Base-by-base conservation (phyloP, 2,888 invertebrate genomes). In the Mechanitis mazaeus region DNA sequence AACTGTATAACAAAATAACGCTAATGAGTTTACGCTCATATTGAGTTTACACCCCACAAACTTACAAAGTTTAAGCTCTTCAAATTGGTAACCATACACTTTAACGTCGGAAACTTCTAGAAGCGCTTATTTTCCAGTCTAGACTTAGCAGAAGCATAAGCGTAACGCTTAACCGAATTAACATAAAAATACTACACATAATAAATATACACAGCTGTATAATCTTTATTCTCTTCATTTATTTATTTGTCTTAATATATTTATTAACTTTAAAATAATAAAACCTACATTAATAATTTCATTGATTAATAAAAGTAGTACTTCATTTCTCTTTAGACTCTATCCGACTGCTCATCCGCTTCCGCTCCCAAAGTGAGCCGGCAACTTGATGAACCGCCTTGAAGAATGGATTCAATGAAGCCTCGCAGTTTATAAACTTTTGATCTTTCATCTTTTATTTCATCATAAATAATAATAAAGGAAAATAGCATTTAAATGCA, bases 31-130 rank as follows among this genome's bases (percentile, higher is more conserved):
- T 45, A 62, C 50, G 20, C 60, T 63, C 67, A 61, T 68, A 65
- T 67, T 61, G 64, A 68, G 67, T 71, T 69, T 68, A 68, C 70
- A 63, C 63, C 65, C 58, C 50, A 61, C 64, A 66, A 50, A 67
- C 46, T 57, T 60, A 47, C 60, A 47, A 42, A 64, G 60, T 54
- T 65, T 59, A 64, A 64, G 67, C 67, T 67, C 61, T 65, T 71
- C 66, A 71, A 69, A 70, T 70, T 70, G 69, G 73, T 71, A 73
- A 73, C 64, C 64, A 56, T 64, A 72, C 65, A 71, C 68, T 65
- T 20, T 63, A 65, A 64, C 61, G 67, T 67, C 63, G 55, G 63
- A 59, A 64, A 64, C 54, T 66, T 64, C 55, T 64, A 54, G 64
- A 69, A 65, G 59, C 62, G 66, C 65, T 66, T 61, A 20, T 20